These are phyloP conservation scores for Campylomormyrus numenius DNA, from an alignment of 2,113 vertebrate species.

Conservation along the genomic window DNA sequence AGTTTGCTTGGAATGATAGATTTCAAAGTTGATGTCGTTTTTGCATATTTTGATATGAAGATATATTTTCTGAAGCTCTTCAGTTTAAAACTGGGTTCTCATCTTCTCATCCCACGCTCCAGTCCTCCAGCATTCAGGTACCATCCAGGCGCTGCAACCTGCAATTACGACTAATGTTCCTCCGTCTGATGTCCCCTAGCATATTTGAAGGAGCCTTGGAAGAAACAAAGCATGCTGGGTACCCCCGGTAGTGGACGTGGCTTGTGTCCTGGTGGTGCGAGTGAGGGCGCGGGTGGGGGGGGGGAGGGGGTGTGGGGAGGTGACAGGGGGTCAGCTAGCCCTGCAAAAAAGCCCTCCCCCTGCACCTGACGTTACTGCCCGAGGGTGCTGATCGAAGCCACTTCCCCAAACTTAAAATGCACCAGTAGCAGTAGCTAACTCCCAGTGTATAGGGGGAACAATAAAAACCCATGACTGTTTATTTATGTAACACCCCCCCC, in stretches of 20 bases:
- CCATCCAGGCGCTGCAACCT: neutral
- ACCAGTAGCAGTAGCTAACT: conserved; percentile 52
- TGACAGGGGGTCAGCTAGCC: neutral
- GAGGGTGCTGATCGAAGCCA: conserved; percentile 11
- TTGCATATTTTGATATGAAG: neutral
- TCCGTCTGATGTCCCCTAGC: neutral
- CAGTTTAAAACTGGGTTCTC: neutral
- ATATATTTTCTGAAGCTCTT: neutral
- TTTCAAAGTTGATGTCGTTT: neutral
- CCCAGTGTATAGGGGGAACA: no score
- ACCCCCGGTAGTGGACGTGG: neutral
- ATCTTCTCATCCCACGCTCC: neutral
- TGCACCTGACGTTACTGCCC: neutral
- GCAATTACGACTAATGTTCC: neutral
- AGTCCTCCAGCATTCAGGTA: neutral
- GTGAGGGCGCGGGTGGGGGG: no score
- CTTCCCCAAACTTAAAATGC: conserved; percentile 50
- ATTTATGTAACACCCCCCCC: no score
- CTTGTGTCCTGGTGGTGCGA: neutral
- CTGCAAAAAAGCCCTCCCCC: neutral
- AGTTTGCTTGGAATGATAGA: neutral
- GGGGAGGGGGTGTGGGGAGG: neutral
- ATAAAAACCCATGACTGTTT: no score
- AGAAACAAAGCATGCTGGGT: neutral
- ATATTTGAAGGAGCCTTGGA: neutral